Percentiles rank a stretch among this genome's conserved stretches.
Evolutionary conservation across 2,113 vertebrate species (phyloP).

Genomic region (Mirza zaza): DNA sequence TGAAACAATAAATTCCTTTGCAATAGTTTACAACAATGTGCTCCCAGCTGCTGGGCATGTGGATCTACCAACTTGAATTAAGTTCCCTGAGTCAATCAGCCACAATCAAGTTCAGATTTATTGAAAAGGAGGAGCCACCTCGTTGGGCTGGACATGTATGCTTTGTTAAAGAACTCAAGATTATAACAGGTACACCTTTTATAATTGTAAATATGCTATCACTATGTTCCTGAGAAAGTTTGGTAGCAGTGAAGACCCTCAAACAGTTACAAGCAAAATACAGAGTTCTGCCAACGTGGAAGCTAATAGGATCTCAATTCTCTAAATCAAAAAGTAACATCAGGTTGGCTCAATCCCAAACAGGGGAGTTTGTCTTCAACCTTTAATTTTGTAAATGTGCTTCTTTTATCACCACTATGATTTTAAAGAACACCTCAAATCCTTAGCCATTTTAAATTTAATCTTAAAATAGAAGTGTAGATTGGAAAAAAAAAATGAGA

Average conservation of each 20-base stretch:
- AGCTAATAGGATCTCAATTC: not conserved
- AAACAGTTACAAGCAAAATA: not conserved
- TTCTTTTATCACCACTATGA: not conserved
- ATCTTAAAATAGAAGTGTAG: not conserved
- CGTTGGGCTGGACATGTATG: not conserved
- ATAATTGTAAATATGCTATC: not conserved
- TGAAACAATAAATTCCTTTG: constrained; percentile 29
- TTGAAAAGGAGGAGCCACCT: not conserved
- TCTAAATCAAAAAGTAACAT: not conserved
- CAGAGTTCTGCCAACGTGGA: not conserved
- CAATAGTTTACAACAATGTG: not conserved
- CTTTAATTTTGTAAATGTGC: not conserved
- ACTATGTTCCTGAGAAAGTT: not conserved
- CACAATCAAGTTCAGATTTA: not conserved
- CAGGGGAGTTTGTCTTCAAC: not conserved
- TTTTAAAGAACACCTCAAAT: not conserved
- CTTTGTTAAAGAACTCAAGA: not conserved
- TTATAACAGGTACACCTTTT: not conserved
- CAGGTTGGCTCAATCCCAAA: not conserved
- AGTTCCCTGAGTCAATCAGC: not conserved
- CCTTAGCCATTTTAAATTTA: not conserved
- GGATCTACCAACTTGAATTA: not conserved
- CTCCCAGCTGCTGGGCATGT: not conserved
- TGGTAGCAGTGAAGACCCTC: not conserved
- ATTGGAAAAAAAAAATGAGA: not conserved